Base-by-base conservation (phyloP, 2,113 vertebrate species). In the Casuarius casuarius region DNA sequence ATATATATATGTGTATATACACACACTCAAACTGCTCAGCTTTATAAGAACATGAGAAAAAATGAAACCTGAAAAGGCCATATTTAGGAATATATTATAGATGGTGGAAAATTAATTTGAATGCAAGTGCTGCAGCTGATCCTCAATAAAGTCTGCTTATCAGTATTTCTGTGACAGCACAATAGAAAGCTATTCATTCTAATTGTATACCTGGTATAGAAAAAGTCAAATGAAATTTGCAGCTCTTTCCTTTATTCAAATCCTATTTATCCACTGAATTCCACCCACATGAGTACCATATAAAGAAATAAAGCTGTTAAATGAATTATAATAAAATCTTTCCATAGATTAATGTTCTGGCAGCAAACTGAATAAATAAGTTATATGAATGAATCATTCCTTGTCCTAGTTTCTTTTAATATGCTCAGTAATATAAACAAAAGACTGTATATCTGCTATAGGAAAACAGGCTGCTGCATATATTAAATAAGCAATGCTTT, bases 401-500 rank as follows among this genome's bases (percentile, higher is more conserved):
- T 95, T 71, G 46, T 81, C 86, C 84, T 44, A 88, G 59, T 92
- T 91, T 89, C 68, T 87, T 93, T 97, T 93, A 83, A 66, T 87
- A 95, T 58, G 56, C 75, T 87, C 62, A 67, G 46, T 54, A 93
- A 84, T 49, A 19, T 86, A 94, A 95, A 94, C 58, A 83, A 92
- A 85, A 90, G 80, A 42, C 83, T 91, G 40, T 92, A 63, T 94
- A 93, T 91, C 59, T 91, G 12, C 78, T 58, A 31, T 74, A 82
- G 35, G 79, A 84, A 96, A 95, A 91, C 65, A 89, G 84, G 84
- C 52, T 72, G 48, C 70, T 84, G 72, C 77, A 84, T 92, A 66
- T 46, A 96, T 85, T 95, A 84, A 84, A 73, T 82, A 92, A 88
- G 70, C 58, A 70, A 71, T 77, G 84, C 7, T 33, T 61, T 80